Evolutionary conservation across 2,113 vertebrate species (phyloP).

Genomic region (Nesogale talazaci): DNA sequence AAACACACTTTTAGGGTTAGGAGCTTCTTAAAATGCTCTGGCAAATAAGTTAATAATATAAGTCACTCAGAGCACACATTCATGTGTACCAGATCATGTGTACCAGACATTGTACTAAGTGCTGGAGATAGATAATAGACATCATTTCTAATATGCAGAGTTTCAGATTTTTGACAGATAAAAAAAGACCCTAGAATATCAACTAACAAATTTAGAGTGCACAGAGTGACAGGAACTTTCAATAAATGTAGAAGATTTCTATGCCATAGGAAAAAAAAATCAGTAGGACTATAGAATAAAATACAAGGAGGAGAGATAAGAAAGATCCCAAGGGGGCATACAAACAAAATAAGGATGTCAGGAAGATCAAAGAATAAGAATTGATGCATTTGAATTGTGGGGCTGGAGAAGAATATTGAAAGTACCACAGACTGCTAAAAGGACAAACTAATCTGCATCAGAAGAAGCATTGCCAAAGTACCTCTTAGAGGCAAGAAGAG

Average conservation of each 20-base stretch:
- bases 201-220: background rate
- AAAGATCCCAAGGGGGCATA: background rate
- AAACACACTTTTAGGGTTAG: background rate
- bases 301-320: background rate
- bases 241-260: background rate
- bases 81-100: background rate
- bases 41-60: background rate
- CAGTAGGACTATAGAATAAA: background rate
- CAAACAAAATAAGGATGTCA: too few species aligned
- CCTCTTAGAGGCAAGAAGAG: too few species aligned
- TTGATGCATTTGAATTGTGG: too few species aligned
- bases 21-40: background rate
- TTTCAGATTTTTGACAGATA: background rate
- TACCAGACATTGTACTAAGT: background rate
- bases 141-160: background rate
- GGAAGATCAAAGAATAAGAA: too few species aligned
- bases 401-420: too few species aligned
- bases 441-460: too few species aligned
- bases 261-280: background rate
- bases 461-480: too few species aligned
- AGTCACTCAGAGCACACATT: background rate
- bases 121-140: background rate
- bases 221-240: background rate
- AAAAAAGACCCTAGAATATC: background rate
- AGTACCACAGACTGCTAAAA: too few species aligned